Conservation (phyloP, 1,140 invertebrate species). For the Halesus radiatus region DNA sequence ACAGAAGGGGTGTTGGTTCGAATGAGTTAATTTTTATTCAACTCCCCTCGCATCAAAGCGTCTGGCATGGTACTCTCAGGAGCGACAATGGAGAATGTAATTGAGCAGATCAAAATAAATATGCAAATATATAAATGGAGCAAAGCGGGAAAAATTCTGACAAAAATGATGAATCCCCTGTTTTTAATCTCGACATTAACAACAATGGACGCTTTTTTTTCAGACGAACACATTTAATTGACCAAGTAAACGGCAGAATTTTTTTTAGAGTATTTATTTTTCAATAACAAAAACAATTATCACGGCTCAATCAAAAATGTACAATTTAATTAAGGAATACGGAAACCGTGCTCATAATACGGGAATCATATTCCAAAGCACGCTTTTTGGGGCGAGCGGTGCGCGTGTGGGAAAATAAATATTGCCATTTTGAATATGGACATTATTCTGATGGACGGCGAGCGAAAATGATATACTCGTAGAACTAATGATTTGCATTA, state of each 20-base stretch:
- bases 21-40: conserved; percentile 22
- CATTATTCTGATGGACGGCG: too few relatives aligned
- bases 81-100: neutral
- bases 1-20: neutral
- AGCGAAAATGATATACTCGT: too few relatives aligned
- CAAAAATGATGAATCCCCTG: neutral
- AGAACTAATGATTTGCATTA: too few relatives aligned
- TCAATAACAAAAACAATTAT: too few relatives aligned
- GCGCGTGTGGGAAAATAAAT: neutral
- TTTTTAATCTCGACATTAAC: conserved; percentile 6
- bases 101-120: conserved; percentile 28
- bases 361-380: conserved; percentile 3
- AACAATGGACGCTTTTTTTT: conserved; percentile 4
- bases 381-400: neutral
- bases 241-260: neutral
- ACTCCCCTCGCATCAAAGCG: neutral
- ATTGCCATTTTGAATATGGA: too few relatives aligned
- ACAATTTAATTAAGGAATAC: too few relatives aligned
- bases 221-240: neutral
- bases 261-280: too few relatives aligned
- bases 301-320: too few relatives aligned
- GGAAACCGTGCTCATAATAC: neutral
- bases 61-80: neutral
- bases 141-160: neutral
- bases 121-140: conserved; percentile 18